A percentile compares a stretch with the other conserved stretches of the same genome.
phyloP scores from a whole-genome alignment of 2,888 invertebrate genomes.

The Cephonodes hylas region DNA sequence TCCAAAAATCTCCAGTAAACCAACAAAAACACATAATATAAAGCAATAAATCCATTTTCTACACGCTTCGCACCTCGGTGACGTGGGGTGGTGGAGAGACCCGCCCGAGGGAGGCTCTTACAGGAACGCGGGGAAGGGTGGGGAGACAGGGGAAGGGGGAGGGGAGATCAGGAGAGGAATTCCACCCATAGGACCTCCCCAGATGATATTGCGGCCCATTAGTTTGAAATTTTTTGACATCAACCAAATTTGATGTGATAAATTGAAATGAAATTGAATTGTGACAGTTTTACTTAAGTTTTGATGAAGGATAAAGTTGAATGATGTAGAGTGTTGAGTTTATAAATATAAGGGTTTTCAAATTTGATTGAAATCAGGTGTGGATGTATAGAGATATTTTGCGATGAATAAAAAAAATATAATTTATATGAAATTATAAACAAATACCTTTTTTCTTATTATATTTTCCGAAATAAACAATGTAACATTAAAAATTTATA shows the following conservation, averaged over 20 bases:
- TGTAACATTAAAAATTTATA: too few relatives aligned
- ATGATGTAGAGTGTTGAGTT: too few relatives aligned
- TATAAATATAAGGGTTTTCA: too few relatives aligned
- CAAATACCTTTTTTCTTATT: too few relatives aligned
- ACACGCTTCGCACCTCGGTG: conserved; percentile 28
- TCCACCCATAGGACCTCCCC: conserved; percentile 26
- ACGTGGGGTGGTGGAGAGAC: conserved; percentile 42
- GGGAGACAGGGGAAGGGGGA: conserved; percentile 14
- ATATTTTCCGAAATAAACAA: too few relatives aligned
- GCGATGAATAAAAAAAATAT: too few relatives aligned
- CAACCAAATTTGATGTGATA: conserved; percentile 14
- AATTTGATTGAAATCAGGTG: too few relatives aligned
- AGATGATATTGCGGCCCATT: conserved; percentile 43
- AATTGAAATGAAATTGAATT: conserved; percentile 1
- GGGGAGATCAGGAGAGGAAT: conserved; percentile 28
- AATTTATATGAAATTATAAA: too few relatives aligned
- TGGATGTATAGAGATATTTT: too few relatives aligned
- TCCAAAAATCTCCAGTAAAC: neutral
- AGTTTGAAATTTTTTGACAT: conserved; percentile 38
- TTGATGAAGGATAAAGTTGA: neutral
- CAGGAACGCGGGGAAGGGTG: neutral
- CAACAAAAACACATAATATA: neutral
- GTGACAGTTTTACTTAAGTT: neutral
- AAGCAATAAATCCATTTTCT: neutral
- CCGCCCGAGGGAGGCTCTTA: conserved; percentile 33